Base-by-base conservation (phyloP, 92 coral and sea anemone species). In the Porites divaricata region DNA sequence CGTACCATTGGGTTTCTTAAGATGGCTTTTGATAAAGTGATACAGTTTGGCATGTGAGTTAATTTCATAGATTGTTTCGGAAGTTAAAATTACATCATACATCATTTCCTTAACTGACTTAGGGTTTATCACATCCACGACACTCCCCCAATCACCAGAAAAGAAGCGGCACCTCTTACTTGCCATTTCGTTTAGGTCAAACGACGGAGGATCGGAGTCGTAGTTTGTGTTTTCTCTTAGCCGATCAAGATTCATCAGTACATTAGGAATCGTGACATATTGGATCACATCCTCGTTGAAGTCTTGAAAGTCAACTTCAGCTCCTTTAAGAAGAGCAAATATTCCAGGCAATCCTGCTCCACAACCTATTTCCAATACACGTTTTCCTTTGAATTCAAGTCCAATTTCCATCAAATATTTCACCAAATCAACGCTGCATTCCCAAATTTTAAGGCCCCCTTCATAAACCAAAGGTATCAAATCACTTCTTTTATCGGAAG, bases 371-470 rank as follows among this genome's bases (percentile, higher is more conserved):
- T 96, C 99, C 53, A 95, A 67, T 35, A 95, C 97, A 20, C 89
- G 92, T 57, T 84, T 89, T 63, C 91, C 97, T 72, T 78, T 78
- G 75, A 95, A 86, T 13, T 16, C 67, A 19, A 92, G 69, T 41
- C 56, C 75, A 28, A 68, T 87, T 74, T 92, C 97, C 41, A 65
- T 57, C 62, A 96, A 80, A 67, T 84, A 95, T 57, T 93, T 92
- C 26, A 95, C 93, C 65, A 96, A 89, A 77, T 96, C 98, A 14
- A 89, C 21, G 22, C 98, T 88, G 63, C 99, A 96, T 89, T 96
- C 98, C 99, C 99, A 96, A 70, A 96, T 86, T 71, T 96, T 96
- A 56, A 95, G 89, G 15, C 99, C 99, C 22, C 99, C 99, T 90
- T 96, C 99, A 77, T 95, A 96, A 35, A 90, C 85, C 13, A 84